Evolutionary conservation across 2,888 invertebrate species (phyloP).

Genomic region (Odontothrips loti): DNA sequence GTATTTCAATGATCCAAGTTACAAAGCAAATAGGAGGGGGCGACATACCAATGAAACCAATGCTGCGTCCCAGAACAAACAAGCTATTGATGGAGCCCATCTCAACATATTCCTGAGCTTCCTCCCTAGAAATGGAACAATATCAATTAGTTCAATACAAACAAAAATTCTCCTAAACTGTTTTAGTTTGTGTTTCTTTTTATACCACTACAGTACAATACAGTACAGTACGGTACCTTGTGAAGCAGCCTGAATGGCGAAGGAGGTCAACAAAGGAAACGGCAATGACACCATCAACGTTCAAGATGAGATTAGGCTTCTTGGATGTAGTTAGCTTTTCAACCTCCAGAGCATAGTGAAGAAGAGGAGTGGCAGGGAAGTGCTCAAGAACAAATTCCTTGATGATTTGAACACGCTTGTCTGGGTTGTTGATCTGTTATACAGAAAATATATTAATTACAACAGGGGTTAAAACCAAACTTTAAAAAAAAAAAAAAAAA

Average conservation of each 20-base stretch:
- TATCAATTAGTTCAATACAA: conserved; percentile 33
- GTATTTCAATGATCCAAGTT: neutral
- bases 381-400: conserved; percentile 92
- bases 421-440: conserved; percentile 87
- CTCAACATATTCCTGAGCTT: conserved; percentile 94
- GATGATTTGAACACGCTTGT: conserved; percentile 94
- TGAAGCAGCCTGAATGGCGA: conserved; percentile 89
- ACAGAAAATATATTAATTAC: neutral
- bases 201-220: too few species aligned
- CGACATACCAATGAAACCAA: conserved; percentile 88
- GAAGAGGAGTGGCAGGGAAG: conserved; percentile 91
- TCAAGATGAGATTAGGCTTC: conserved; percentile 99
- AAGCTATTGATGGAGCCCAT: conserved; percentile 98
- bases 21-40: conserved; percentile 16
- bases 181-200: neutral
- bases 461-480: too few species aligned
- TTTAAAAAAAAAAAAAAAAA: conserved; percentile 32
- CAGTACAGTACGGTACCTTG: conserved; percentile 57
- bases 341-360: conserved; percentile 93
- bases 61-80: conserved; percentile 95
- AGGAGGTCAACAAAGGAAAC: conserved; percentile 96
- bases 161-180: conserved; percentile 27
- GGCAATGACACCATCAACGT: conserved; percentile 98
- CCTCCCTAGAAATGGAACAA: conserved; percentile 61
- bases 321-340: conserved; percentile 98